Evolutionary conservation across 2,888 invertebrate genomes (phyloP).

Genomic region (Camponotus fellah): DNA sequence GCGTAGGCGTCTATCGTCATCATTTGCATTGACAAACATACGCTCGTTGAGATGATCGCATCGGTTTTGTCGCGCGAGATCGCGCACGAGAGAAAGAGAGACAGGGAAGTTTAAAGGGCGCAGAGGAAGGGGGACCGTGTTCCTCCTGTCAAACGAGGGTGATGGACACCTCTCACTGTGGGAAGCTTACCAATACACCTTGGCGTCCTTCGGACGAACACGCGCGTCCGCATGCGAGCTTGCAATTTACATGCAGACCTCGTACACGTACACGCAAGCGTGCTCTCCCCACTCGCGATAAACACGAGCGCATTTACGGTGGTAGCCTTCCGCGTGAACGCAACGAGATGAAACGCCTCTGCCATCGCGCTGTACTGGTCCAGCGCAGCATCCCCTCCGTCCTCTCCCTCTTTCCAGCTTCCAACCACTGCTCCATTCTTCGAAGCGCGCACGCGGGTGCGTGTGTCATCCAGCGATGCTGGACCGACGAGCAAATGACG

Average conservation of each 20-base stretch:
- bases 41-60: background rate
- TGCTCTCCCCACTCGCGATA: slow-evolving; percentile 38
- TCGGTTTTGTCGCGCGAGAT: slow-evolving; percentile 22
- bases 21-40: background rate
- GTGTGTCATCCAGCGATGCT: slow-evolving; percentile 41
- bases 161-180: slow-evolving; percentile 85
- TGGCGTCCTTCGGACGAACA: slow-evolving; percentile 39
- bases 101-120: slow-evolving; percentile 50
- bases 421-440: slow-evolving; percentile 8
- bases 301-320: slow-evolving; percentile 47
- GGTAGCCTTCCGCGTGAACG: slow-evolving; percentile 50
- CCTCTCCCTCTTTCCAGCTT: slow-evolving; percentile 1
- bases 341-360: slow-evolving; percentile 48
- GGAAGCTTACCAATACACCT: slow-evolving; percentile 74
- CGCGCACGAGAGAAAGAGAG: slow-evolving; percentile 17
- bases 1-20: background rate
- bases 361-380: background rate
- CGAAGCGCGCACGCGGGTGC: slow-evolving; percentile 26
- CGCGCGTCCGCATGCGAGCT: slow-evolving; percentile 30
- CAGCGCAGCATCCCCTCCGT: slow-evolving; percentile 11
- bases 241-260: slow-evolving; percentile 14
- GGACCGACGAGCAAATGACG: slow-evolving; percentile 57
- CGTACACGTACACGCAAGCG: slow-evolving; percentile 8
- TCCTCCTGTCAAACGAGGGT: slow-evolving; percentile 85
- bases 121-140: slow-evolving; percentile 77